phyloP scores from a whole-genome alignment of 1,140 invertebrate genomes.

The Dysdera silvatica region DNA sequence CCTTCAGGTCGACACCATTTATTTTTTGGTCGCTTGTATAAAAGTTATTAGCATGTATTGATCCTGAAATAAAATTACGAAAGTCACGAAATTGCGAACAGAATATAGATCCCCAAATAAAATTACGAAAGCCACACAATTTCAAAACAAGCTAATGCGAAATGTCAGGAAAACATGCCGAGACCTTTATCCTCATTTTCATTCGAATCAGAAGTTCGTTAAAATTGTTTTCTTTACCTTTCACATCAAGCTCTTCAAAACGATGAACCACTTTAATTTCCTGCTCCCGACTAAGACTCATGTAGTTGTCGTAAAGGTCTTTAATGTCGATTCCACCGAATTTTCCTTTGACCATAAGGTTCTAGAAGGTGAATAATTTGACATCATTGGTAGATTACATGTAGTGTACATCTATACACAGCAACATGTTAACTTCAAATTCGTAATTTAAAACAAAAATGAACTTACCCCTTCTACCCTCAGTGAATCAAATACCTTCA shows the following conservation, averaged over 20 bases:
- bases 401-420: too few species aligned
- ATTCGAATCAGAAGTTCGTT: neutral
- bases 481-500: conserved; percentile 17
- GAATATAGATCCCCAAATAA: too few species aligned
- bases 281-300: conserved; percentile 27
- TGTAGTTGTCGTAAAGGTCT: conserved; percentile 14
- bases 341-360: conserved; percentile 7
- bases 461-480: conserved; percentile 24
- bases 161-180: too few species aligned
- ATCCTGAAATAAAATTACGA: conserved; percentile 10
- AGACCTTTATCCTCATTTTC: too few species aligned
- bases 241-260: conserved; percentile 1
- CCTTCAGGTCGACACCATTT: conserved; percentile 13
- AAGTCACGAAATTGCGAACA: too few species aligned
- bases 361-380: neutral
- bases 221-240: conserved; percentile 5
- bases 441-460: neutral
- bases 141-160: too few species aligned
- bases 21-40: neutral
- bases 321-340: conserved; percentile 16
- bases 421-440: neutral
- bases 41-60: neutral
- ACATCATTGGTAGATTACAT: too few species aligned
- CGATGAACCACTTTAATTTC: conserved; percentile 1
- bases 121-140: too few species aligned